These are phyloP conservation scores for Batillaria attramentaria DNA, from an alignment of 1,140 invertebrate genomes.

Conservation along the genomic window DNA sequence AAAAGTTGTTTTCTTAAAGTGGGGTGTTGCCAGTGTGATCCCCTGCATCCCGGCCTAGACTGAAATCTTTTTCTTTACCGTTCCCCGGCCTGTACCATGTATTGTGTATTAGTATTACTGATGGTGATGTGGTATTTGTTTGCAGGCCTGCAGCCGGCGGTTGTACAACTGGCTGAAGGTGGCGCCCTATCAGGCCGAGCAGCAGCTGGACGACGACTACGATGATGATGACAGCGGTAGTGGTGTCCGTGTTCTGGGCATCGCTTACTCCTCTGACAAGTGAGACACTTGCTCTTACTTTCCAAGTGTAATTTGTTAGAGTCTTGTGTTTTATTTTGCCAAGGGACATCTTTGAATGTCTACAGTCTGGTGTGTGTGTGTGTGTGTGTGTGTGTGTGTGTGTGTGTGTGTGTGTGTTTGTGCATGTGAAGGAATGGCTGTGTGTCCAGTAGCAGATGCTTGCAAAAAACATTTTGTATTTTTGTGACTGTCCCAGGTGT, in stretches of 20 bases:
- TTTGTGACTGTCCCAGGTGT: background rate
- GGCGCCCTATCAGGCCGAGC: conserved; percentile 86
- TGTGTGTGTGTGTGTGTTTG: too few relatives aligned
- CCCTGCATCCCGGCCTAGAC: too few relatives aligned
- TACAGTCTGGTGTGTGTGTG: background rate
- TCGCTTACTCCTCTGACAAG: conserved; percentile 91
- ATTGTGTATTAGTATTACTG: background rate
- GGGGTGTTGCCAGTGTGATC: too few relatives aligned
- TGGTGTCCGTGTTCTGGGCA: conserved; percentile 88
- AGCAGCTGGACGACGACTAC: conserved; percentile 88
- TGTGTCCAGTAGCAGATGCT: too few relatives aligned
- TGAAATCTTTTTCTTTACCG: too few relatives aligned
- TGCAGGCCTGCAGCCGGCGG: conserved; percentile 84
- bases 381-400: too few relatives aligned
- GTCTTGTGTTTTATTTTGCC: background rate
- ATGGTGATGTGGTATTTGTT: background rate
- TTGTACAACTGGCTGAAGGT: conserved; percentile 94
- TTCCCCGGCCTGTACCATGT: too few relatives aligned
- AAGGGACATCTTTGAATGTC: too few relatives aligned
- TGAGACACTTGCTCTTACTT: conserved; percentile 42
- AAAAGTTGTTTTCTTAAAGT: too few relatives aligned
- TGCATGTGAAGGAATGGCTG: too few relatives aligned
- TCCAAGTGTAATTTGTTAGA: background rate
- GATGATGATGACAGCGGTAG: conserved; percentile 82
- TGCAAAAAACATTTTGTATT: background rate